These are phyloP conservation scores for Gouania willdenowi DNA, from an alignment of 2,797 vertebrate genomes.

Conservation along the genomic window DNA sequence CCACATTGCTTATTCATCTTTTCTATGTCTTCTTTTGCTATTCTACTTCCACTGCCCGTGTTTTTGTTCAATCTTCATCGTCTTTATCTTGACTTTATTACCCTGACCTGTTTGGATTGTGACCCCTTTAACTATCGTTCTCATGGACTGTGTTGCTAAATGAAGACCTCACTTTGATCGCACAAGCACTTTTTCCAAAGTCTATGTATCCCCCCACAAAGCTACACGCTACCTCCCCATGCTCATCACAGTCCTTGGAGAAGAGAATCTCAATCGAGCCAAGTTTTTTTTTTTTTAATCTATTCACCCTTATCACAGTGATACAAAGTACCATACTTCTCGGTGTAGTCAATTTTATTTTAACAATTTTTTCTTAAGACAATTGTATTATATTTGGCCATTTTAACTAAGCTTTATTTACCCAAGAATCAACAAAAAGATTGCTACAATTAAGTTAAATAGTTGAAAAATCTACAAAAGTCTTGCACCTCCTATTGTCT, in stretches of 20 bases:
- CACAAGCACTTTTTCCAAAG: conserved; percentile 23
- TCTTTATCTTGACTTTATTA: conserved; percentile 13
- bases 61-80: conserved; percentile 24
- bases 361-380: conserved; percentile 1
- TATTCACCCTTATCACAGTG: too few relatives aligned
- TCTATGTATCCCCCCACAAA: conserved; percentile 41
- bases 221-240: conserved; percentile 46
- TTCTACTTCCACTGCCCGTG: conserved; percentile 11
- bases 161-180: conserved; percentile 35
- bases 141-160: conserved; percentile 41
- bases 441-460: too few relatives aligned
- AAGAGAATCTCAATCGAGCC: too few relatives aligned
- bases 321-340: too few relatives aligned
- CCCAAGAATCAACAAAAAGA: too few relatives aligned
- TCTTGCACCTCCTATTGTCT: too few relatives aligned
- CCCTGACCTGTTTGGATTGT: conserved; percentile 7
- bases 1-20: neutral
- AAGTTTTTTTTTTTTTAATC: too few relatives aligned
- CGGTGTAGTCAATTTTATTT: too few relatives aligned
- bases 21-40: conserved; percentile 15
- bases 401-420: too few relatives aligned
- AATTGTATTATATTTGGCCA: too few relatives aligned
- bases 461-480: too few relatives aligned
- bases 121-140: conserved; percentile 37
- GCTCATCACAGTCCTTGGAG: conserved; percentile 43